Percentiles rank a stretch among this genome's conserved stretches.
Evolutionary conservation across 2,113 vertebrate species (phyloP).

Genomic region (Circaetus gallicus): DNA sequence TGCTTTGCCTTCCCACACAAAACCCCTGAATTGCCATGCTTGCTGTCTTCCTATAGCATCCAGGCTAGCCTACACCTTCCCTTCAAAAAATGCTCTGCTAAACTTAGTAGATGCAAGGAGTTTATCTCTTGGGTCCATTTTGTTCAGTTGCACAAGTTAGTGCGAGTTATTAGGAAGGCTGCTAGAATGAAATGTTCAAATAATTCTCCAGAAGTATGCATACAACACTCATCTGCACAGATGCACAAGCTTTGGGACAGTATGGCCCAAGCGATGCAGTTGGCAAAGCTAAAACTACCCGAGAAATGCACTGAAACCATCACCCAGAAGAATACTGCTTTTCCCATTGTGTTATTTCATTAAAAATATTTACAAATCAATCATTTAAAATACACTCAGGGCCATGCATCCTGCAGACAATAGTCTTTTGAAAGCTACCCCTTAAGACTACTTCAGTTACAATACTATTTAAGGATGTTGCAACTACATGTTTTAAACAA

Average conservation of each 20-base stretch:
- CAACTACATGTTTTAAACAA: not conserved
- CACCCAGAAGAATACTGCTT: not conserved
- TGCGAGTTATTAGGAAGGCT: not conserved
- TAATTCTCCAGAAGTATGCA: not conserved
- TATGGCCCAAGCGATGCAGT: not conserved
- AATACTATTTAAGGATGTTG: not conserved
- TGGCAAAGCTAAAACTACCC: not conserved
- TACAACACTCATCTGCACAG: not conserved
- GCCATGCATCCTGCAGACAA: not conserved
- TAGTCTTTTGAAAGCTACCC: not conserved
- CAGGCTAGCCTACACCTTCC: not conserved
- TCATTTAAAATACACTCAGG: not conserved
- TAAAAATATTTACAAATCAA: not conserved
- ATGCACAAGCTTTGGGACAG: not conserved
- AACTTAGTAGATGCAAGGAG: not conserved
- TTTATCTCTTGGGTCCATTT: not conserved
- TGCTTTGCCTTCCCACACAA: not conserved
- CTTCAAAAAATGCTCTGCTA: not conserved
- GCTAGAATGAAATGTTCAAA: not conserved
- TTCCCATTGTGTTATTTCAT: not conserved
- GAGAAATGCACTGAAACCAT: not conserved
- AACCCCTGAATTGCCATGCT: not conserved
- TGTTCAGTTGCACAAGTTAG: not conserved
- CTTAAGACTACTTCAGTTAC: not conserved
- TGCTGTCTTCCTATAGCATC: not conserved